Evolutionary conservation across 2,113 vertebrate genomes (phyloP), one percentile per base, ranked within the genome.

Genomic region (Myotis brandtii): DNA sequence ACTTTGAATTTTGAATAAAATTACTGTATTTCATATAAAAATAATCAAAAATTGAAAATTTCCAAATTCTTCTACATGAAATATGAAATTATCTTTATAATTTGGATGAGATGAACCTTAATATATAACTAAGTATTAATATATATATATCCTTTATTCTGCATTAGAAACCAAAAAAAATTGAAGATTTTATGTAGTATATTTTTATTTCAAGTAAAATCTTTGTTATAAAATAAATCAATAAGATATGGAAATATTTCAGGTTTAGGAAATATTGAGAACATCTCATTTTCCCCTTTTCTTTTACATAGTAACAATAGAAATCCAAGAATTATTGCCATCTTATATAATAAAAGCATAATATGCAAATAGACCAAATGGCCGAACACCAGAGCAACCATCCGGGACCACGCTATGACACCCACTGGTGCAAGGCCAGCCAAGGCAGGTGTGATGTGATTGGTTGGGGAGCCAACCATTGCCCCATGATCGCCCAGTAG

Each of bases 1-100:
- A 3, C 62, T 72, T 95, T 90, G 48, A 81, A 83, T 87, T 46
- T 82, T 92, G 48, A 87, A 94, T 96, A 80, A 80, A 92, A 81
- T n/a, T n/a, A 59, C 3, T 27, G 62, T 25, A 27, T 16, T 91
- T 92, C 0, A 83, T 40, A 6, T 5, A 50, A 95, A 89, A 92
- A 59, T 48, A 69, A 17, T 27, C 21, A 50, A 75, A 73, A n/a
- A 40, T 85, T 40, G 48, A 56, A 40, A 64, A 43, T 72, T 89
- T 46, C 30, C 13, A 14, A n/a, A 0, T 27, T 93, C 95, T 94
- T 79, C 9, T 20, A 46, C 1, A 43, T 84, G 79, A 66, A 87
- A 2, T n/a, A 23, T 59, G 2, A 77, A 95, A 30, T 48, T 16
- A 70, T 52, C 69, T 96, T 89, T 43, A 25, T 89, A 87, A 59